A percentile compares a stretch with the other conserved stretches of the same genome.
Conservation (phyloP, 1,140 invertebrate genomes). For the Drosophila takahashii region DNA sequence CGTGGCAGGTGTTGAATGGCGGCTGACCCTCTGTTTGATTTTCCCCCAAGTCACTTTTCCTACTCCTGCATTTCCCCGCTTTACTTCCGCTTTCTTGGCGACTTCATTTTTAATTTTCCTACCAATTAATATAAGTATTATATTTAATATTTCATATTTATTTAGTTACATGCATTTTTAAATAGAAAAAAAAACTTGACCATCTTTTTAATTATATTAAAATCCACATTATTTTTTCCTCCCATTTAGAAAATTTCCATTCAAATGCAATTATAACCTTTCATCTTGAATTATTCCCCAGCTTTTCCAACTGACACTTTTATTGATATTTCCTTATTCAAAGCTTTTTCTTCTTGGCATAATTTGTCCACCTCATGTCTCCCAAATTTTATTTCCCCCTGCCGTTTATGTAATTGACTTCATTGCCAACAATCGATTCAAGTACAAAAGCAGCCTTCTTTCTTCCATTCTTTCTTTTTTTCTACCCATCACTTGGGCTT, state of each 20-base stretch:
- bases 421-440: constrained; percentile 61
- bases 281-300: neutral
- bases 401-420: constrained; percentile 61
- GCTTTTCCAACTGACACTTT: no score
- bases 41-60: constrained; percentile 5
- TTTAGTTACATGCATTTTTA: no score
- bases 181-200: no score
- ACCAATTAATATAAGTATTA: neutral
- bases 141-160: no score
- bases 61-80: neutral
- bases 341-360: neutral
- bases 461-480: no score
- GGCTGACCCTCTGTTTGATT: constrained; percentile 25
- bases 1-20: constrained; percentile 21
- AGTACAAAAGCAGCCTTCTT: constrained; percentile 41
- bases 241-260: no score
- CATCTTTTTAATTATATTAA: neutral
- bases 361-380: constrained; percentile 19
- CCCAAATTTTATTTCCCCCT: no score
- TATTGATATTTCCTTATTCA: neutral
- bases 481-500: constrained; percentile 23
- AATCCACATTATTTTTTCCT: neutral
- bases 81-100: neutral
- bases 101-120: neutral
- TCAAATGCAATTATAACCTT: neutral